phyloP scores from a whole-genome alignment of 2,797 vertebrate species.

The Harpagifer antarcticus region DNA sequence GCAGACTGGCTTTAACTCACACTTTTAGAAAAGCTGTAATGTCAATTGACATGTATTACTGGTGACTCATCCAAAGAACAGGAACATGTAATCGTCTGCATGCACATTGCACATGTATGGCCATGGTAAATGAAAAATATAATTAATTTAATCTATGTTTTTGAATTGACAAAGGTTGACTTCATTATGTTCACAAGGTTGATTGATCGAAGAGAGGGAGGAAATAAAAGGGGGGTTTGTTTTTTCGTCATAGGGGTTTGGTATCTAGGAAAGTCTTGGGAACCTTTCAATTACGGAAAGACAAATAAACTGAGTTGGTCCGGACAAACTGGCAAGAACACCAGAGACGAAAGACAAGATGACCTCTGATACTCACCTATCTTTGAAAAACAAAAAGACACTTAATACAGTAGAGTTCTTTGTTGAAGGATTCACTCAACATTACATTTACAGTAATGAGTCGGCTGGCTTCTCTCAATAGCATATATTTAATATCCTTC shows the following conservation, averaged over 20 bases:
- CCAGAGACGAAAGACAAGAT: constrained; percentile 30
- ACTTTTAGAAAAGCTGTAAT: neutral
- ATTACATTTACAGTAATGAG: neutral
- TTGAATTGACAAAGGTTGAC: neutral
- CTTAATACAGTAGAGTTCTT: constrained; percentile 16
- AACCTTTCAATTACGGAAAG: constrained; percentile 65
- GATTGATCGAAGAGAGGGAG: neutral
- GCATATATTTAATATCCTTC: neutral
- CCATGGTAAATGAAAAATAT: neutral
- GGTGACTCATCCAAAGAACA: neutral
- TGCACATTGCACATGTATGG: neutral
- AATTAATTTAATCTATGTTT: neutral
- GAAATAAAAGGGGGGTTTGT: neutral
- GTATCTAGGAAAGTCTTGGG: constrained; percentile 48
- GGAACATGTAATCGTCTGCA: neutral
- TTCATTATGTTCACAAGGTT: neutral
- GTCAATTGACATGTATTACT: neutral
- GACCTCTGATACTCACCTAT: constrained; percentile 44
- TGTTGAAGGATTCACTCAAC: neutral
- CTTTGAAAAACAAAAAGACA: constrained; percentile 20
- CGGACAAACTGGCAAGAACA: constrained; percentile 36
- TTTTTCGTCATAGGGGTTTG: constrained; percentile 21
- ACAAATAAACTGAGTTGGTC: constrained; percentile 48
- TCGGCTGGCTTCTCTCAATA: neutral
- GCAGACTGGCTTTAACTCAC: neutral